Evolutionary conservation across 2,888 invertebrate species (phyloP).

Genomic region (Epinotia nisella): DNA sequence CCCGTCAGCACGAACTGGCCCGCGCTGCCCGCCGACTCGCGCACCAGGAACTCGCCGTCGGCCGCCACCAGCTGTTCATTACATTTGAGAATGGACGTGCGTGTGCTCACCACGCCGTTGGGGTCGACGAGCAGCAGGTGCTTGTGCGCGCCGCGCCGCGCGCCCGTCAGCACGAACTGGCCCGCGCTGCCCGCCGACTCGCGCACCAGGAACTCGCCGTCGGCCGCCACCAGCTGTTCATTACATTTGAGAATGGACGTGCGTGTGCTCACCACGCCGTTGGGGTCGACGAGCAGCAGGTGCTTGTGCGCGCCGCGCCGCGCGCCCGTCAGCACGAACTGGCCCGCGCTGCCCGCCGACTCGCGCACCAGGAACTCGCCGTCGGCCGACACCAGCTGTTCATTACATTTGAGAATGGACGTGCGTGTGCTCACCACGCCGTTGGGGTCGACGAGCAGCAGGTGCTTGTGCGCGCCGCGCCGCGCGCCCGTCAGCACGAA

Average conservation of each 20-base stretch:
- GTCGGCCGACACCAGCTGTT: too few species aligned
- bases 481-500: slow-evolving; percentile 98
- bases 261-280: slow-evolving; percentile 92
- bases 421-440: slow-evolving; percentile 92
- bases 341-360: slow-evolving; percentile 95
- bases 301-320: slow-evolving; percentile 94
- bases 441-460: slow-evolving; percentile 97
- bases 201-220: slow-evolving; percentile 94
- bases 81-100: too few species aligned
- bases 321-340: slow-evolving; percentile 98
- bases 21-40: slow-evolving; percentile 95
- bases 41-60: slow-evolving; percentile 92
- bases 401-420: too few species aligned
- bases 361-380: slow-evolving; percentile 97
- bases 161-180: slow-evolving; percentile 98
- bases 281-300: slow-evolving; percentile 97
- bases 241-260: too few species aligned
- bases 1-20: slow-evolving; percentile 99
- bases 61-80: too few species aligned
- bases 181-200: slow-evolving; percentile 96
- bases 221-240: too few species aligned
- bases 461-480: slow-evolving; percentile 92
- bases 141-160: slow-evolving; percentile 92
- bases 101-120: slow-evolving; percentile 92
- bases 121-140: slow-evolving; percentile 98